Percentiles rank a stretch among this genome's conserved stretches.
phyloP scores from a whole-genome alignment of 2,113 vertebrate genomes.

The Phrynocephalus versicolor region DNA sequence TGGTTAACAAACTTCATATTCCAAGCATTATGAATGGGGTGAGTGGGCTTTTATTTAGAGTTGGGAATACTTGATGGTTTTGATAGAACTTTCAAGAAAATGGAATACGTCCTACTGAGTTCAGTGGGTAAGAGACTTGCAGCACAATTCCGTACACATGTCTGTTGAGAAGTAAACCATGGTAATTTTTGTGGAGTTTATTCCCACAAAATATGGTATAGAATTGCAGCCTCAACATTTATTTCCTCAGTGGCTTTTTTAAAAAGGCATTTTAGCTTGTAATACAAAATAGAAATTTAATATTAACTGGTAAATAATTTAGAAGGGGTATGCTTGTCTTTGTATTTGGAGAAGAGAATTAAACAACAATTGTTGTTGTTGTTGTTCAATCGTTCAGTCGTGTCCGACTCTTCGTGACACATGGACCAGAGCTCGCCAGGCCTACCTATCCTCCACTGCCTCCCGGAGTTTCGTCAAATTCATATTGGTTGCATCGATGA shows the following conservation, averaged over 20 bases:
- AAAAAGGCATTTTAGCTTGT: background rate
- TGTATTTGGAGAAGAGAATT: background rate
- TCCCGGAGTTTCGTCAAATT: no score
- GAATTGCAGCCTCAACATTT: background rate
- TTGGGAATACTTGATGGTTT: conserved; percentile 34
- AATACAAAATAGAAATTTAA: conserved; percentile 29
- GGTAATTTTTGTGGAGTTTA: background rate
- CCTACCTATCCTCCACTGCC: no score
- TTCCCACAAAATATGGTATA: background rate
- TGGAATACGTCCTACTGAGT: conserved; percentile 21
- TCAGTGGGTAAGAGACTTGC: conserved; percentile 14
- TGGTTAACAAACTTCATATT: conserved; percentile 59
- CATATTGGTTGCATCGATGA: no score
- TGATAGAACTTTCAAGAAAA: background rate
- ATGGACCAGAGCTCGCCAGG: no score
- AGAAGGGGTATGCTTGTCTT: conserved; percentile 9
- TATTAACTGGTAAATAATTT: conserved; percentile 39
- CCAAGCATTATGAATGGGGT: conserved; percentile 35
- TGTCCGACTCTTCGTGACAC: no score
- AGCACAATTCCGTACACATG: background rate
- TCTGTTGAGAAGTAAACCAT: background rate
- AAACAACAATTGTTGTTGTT: conserved; percentile 11
- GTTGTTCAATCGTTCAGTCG: no score
- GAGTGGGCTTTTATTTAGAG: conserved; percentile 50
- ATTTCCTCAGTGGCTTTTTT: background rate